Base-by-base conservation (phyloP, 2,888 invertebrate genomes). In the Drosophila peninsularis region DNA sequence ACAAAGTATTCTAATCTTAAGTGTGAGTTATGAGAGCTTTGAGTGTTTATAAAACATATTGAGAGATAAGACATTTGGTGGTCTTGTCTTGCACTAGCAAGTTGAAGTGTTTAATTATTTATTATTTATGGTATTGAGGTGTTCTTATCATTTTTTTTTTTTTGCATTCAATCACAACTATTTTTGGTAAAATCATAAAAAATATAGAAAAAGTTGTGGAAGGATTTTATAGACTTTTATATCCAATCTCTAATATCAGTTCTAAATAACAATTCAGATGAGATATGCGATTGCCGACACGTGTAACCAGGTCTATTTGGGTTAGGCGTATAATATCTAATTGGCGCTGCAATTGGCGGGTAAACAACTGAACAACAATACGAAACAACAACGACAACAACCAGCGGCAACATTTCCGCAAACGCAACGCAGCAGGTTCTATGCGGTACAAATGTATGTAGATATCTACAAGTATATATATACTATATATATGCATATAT, bases 371-470 rank as follows among this genome's bases (percentile, higher is more conserved):
- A 62, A 49, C 27, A 47, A 42, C 10, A 70, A 45, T 45, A 34
- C 27, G 45, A 64, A 42, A 62, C 30, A 62, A 61, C 17, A 49
- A n/a, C 5, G 24, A 9, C 17, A 36, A 32, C 10, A 69, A 32
- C 24, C 42, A 63, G 34, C 45, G 41, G 55, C 44, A 62, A 56
- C 53, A 62, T 71, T 80, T 79, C 78, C 79, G 78, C 79, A 78
- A 71, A 64, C 76, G 62, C 62, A 64, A 45, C 37, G 36, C 45
- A 63, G 70, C 78, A 52, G 58, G 70, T 75, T 78, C 50, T 55
- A 19, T 30, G 17, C 27, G 44, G 45, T 62, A 47, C 56, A 64
- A 13, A 32, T 32, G n/a, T 39, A 41, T 45, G 14, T 19, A 19
- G 4, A n/a, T 34, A 39, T 7, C 9, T 21, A 19, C 19, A 32